A percentile compares a stretch with the other conserved stretches of the same genome.
These are phyloP conservation scores for Centruroides vittatus DNA, from an alignment of 1,140 invertebrate species.

Conservation along the genomic window DNA sequence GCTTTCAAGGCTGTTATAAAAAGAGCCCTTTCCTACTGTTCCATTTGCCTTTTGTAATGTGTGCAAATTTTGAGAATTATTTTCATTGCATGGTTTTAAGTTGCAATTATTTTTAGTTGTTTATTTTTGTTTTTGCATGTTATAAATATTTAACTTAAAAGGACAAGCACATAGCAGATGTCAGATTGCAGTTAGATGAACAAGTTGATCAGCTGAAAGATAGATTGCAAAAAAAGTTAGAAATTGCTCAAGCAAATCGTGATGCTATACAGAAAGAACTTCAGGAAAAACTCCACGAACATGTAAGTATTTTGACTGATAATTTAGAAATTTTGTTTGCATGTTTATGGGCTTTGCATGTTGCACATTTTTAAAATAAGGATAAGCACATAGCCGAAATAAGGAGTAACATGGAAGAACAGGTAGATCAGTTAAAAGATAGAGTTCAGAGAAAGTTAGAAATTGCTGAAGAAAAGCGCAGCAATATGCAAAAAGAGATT, in stretches of 20 bases:
- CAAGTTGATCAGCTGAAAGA: slow-evolving; percentile 57
- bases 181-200: slow-evolving; percentile 57
- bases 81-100: no score
- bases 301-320: slow-evolving; percentile 45
- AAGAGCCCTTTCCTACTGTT: no score
- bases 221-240: slow-evolving; percentile 69
- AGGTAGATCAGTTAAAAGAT: slow-evolving; percentile 37
- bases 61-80: no score
- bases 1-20: no score
- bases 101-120: no score
- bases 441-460: slow-evolving; percentile 56
- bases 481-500: slow-evolving; percentile 62
- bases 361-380: not conserved
- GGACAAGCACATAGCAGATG: slow-evolving; percentile 50
- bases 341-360: not conserved
- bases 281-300: slow-evolving; percentile 71
- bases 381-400: slow-evolving; percentile 6
- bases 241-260: slow-evolving; percentile 62
- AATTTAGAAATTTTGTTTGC: not conserved
- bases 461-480: slow-evolving; percentile 55
- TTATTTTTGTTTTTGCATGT: no score
- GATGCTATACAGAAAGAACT: slow-evolving; percentile 79
- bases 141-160: not conserved
- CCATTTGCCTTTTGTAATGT: no score
- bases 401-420: slow-evolving; percentile 25